phyloP scores from a whole-genome alignment of 2,888 invertebrate species.

The Caenorhabditis afra region DNA sequence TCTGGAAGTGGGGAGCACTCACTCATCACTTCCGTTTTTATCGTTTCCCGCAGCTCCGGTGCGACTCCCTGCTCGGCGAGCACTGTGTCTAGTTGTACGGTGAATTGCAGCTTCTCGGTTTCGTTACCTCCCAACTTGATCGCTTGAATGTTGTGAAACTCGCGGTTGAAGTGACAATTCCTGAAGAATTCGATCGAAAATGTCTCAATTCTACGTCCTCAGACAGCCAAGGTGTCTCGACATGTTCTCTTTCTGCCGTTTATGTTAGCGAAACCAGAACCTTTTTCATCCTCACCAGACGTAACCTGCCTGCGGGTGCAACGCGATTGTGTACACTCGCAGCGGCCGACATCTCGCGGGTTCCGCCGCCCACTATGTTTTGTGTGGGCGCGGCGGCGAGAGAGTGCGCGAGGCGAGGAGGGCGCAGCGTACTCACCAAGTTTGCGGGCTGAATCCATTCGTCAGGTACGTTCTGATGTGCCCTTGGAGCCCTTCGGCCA shows the following conservation, averaged over 20 bases:
- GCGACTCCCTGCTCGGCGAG: constrained; percentile 45
- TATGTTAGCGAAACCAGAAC: constrained; percentile 60
- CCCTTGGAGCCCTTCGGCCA: constrained; percentile 48
- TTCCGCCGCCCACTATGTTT: constrained; percentile 42
- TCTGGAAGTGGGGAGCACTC: not conserved
- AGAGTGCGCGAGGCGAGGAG: constrained; percentile 12
- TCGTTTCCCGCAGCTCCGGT: constrained; percentile 6
- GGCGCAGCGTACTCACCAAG: constrained; percentile 50
- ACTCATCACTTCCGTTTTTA: constrained; percentile 48
- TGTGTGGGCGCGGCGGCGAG: constrained; percentile 12
- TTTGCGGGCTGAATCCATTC: constrained; percentile 48
- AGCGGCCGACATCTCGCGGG: constrained; percentile 49
- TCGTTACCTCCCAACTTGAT: constrained; percentile 47
- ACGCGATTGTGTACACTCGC: not conserved
- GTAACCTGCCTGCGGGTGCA: not conserved
- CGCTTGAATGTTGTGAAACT: constrained; percentile 5
- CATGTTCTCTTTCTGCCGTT: constrained; percentile 53
- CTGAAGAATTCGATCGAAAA: constrained; percentile 19
- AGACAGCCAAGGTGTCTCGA: constrained; percentile 64
- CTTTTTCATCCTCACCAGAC: constrained; percentile 58
- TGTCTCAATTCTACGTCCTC: constrained; percentile 48
- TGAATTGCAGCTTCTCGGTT: constrained; percentile 26
- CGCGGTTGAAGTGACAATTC: constrained; percentile 52
- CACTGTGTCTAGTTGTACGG: constrained; percentile 22
- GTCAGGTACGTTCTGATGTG: constrained; percentile 20